Percentiles rank a stretch among this genome's conserved stretches.
These are phyloP conservation scores for Gambusia affinis DNA, from an alignment of 2,113 vertebrate genomes.

Conservation along the genomic window DNA sequence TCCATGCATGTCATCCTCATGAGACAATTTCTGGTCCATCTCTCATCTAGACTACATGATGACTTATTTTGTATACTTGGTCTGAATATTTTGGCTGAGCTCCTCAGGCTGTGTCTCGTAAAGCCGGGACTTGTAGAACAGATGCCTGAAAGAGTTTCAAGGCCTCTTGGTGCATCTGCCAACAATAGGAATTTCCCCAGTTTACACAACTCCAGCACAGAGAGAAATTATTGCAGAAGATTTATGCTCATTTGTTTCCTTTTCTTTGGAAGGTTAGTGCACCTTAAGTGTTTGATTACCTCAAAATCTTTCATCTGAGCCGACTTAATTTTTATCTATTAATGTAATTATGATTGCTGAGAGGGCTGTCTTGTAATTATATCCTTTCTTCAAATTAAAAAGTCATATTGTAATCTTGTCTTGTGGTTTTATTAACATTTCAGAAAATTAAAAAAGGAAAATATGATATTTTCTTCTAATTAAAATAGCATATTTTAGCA, in stretches of 20 bases:
- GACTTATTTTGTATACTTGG: constrained; percentile 36
- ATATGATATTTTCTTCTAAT: too few relatives aligned
- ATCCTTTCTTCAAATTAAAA: constrained; percentile 29
- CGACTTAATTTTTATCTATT: constrained; percentile 53
- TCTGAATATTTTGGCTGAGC: constrained; percentile 68
- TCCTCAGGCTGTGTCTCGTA: constrained; percentile 70
- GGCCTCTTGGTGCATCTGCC: constrained; percentile 75
- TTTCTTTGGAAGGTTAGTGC: constrained; percentile 39
- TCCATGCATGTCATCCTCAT: constrained; percentile 6
- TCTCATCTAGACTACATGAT: constrained; percentile 31
- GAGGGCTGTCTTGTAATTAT: constrained; percentile 39
- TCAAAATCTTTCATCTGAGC: constrained; percentile 38
- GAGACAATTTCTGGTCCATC: constrained; percentile 51
- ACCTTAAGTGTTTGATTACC: constrained; percentile 46
- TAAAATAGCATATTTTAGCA: neutral
- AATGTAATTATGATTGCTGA: constrained; percentile 51
- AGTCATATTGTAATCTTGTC: constrained; percentile 17
- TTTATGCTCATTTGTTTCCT: constrained; percentile 57
- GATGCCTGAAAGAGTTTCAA: constrained; percentile 75
- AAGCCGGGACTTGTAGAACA: constrained; percentile 72
- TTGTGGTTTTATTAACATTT: constrained; percentile 8
- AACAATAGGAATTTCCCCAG: constrained; percentile 85
- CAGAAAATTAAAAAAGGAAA: constrained; percentile 13
- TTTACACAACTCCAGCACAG: constrained; percentile 70
- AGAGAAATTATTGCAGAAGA: constrained; percentile 60